Conservation (phyloP, 1,140 invertebrate species). For the Microplitis mediator region DNA sequence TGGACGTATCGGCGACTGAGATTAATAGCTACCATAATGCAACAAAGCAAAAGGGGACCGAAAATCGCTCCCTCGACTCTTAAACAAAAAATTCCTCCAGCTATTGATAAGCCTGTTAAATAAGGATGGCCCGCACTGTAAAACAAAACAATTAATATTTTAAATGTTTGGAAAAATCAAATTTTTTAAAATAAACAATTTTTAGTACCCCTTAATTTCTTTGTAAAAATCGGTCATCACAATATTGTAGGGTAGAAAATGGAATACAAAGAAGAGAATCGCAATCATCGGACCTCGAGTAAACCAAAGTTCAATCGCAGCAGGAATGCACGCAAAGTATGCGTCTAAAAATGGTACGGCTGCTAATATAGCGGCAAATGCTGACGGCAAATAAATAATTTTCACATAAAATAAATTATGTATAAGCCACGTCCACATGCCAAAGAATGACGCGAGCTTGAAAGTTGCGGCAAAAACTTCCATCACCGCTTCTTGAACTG, state of each 20-base stretch:
- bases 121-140: constrained; percentile 93
- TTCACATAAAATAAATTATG: constrained; percentile 94
- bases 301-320: constrained; percentile 91
- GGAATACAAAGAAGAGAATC: constrained; percentile 78
- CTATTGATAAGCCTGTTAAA: constrained; percentile 95
- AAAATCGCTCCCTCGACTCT: constrained; percentile 96
- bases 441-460: constrained; percentile 97
- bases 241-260: constrained; percentile 87
- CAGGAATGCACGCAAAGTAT: constrained; percentile 93
- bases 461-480: constrained; percentile 92
- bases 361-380: constrained; percentile 88
- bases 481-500: constrained; percentile 75
- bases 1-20: constrained; percentile 67
- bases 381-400: constrained; percentile 94
- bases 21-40: constrained; percentile 80
- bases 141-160: constrained; percentile 43
- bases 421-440: constrained; percentile 96
- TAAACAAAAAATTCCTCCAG: constrained; percentile 96
- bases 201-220: constrained; percentile 90
- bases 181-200: neutral
- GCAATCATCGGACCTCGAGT: constrained; percentile 78
- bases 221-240: constrained; percentile 95
- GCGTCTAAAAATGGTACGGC: constrained; percentile 93
- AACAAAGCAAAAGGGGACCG: constrained; percentile 91
- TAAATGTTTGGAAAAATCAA: constrained; percentile 13